phyloP scores from a whole-genome alignment of 2,797 vertebrate species.

The Gobio occitaniae region DNA sequence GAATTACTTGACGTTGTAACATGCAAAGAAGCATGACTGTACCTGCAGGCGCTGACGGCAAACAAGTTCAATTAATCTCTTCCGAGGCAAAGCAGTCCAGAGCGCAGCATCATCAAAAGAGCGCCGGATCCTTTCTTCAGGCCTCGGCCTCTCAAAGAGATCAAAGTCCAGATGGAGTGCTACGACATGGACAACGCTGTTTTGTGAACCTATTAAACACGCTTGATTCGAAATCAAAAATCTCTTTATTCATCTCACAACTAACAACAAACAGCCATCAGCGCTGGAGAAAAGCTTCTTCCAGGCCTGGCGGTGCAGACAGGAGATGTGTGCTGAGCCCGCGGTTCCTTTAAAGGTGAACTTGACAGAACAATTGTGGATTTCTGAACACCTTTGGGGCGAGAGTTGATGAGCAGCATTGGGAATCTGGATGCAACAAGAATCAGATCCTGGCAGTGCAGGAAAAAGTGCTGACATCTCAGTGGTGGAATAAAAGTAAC shows the following conservation, averaged over 20 bases:
- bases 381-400: neutral
- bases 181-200: neutral
- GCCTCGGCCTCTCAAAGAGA: conserved; percentile 18
- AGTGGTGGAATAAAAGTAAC: neutral
- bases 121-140: neutral
- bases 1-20: neutral
- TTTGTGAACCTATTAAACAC: neutral
- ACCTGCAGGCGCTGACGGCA: conserved; percentile 24
- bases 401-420: conserved; percentile 44
- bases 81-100: neutral
- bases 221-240: conserved; percentile 23
- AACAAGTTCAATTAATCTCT: neutral
- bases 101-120: conserved; percentile 26
- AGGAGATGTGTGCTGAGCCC: conserved; percentile 18
- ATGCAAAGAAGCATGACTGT: conserved; percentile 4
- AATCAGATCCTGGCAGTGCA: neutral
- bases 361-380: conserved; percentile 41
- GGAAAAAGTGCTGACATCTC: neutral
- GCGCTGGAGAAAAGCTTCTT: conserved; percentile 26
- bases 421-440: conserved; percentile 13
- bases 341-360: conserved; percentile 31
- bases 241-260: conserved; percentile 13
- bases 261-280: conserved; percentile 36
- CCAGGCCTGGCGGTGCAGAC: conserved; percentile 11
- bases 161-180: conserved; percentile 28